Percentiles rank a stretch among this genome's conserved stretches.
phyloP scores from a whole-genome alignment of 30 jellyfish, hydroid and myxozoan genomes.

The Nemopilema nomurai region DNA sequence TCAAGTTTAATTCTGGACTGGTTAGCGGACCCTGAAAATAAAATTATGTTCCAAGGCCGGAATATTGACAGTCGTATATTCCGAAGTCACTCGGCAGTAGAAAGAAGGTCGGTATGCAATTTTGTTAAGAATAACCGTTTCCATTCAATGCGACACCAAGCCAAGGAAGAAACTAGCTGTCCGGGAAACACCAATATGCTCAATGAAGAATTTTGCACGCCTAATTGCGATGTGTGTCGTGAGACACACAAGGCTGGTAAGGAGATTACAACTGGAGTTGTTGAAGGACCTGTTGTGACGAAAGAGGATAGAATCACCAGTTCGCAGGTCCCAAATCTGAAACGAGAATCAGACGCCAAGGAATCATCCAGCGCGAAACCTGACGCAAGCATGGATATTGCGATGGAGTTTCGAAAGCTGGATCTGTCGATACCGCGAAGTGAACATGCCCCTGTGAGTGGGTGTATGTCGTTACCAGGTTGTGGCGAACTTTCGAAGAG shows the following conservation, averaged over 20 bases:
- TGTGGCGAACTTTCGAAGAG: background rate
- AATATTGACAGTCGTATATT: constrained; percentile 48
- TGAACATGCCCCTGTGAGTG: background rate
- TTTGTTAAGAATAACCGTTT: constrained; percentile 25
- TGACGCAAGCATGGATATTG: background rate
- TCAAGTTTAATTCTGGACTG: constrained; percentile 56
- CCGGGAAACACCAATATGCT: background rate
- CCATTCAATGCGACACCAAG: constrained; percentile 40
- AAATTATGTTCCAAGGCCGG: constrained; percentile 54
- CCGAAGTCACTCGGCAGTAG: constrained; percentile 58
- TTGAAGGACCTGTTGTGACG: background rate
- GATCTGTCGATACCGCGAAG: background rate
- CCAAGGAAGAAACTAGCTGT: background rate
- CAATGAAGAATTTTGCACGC: background rate
- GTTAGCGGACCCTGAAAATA: constrained; percentile 50
- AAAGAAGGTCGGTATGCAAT: constrained; percentile 19
- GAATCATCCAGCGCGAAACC: background rate
- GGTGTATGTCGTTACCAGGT: constrained; percentile 37
- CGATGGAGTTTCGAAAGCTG: background rate
- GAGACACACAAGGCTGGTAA: background rate
- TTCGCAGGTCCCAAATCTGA: background rate
- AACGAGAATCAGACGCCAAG: background rate
- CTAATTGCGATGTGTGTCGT: background rate
- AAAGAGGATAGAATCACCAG: background rate
- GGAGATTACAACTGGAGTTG: background rate